Evolutionary conservation across 1,140 invertebrate genomes (phyloP).

Genomic region (Leptonema lineaticorne): DNA sequence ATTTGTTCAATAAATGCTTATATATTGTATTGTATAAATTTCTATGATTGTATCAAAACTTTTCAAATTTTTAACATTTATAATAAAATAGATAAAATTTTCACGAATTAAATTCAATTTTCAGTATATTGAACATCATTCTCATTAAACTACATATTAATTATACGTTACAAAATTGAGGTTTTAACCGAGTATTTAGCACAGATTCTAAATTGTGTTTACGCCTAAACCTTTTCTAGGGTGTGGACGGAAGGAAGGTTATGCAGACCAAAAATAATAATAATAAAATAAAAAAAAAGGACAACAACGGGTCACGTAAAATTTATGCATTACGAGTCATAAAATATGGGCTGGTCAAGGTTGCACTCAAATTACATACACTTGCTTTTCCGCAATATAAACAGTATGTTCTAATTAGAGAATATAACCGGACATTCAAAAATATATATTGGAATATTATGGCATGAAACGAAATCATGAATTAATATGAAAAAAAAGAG

Average conservation of each 20-base stretch:
- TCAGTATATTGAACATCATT: neutral
- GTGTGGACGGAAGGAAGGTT: conserved; percentile 1
- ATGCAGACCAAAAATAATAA: too few relatives aligned
- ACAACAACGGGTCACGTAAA: neutral
- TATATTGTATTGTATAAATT: neutral
- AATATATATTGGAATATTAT: too few relatives aligned
- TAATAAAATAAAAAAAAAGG: neutral
- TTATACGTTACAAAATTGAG: neutral
- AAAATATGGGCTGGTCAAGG: neutral
- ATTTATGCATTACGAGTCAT: neutral
- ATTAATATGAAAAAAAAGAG: too few relatives aligned
- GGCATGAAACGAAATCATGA: too few relatives aligned
- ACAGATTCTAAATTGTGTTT: neutral
- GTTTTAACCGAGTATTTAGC: neutral
- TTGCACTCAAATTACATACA: neutral
- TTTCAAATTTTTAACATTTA: neutral
- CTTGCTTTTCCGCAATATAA: neutral
- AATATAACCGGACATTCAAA: too few relatives aligned
- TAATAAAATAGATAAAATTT: neutral
- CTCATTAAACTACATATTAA: too few relatives aligned
- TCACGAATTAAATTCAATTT: neutral
- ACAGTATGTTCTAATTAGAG: neutral
- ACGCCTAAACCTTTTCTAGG: neutral
- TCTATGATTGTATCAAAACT: neutral
- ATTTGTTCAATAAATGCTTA: too few relatives aligned